A percentile compares a stretch with the other conserved stretches of the same genome.
phyloP scores from a whole-genome alignment of 1,140 invertebrate species.

The Lucilia cuprina region DNA sequence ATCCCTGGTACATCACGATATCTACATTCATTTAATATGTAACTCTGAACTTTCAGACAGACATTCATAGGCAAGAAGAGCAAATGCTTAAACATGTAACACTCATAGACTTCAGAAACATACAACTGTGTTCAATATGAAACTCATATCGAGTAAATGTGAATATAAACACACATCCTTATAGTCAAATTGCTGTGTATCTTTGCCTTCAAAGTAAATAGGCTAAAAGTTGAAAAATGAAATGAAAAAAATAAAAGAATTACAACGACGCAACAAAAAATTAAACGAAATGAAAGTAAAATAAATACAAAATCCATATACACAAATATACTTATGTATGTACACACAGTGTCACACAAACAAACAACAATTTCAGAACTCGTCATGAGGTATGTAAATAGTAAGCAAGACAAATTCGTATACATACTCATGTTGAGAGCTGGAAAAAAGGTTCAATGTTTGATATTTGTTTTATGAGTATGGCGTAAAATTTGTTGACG shows the following conservation, averaged over 20 bases:
- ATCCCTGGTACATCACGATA: not conserved
- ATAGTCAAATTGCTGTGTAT: not conserved
- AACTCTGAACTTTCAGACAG: not conserved
- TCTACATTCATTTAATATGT: not conserved
- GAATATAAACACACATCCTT: not conserved
- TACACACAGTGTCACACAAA: not conserved
- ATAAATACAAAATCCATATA: not conserved
- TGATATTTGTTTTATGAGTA: constrained; percentile 3
- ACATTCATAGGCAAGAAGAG: not conserved
- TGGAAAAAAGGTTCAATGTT: not conserved
- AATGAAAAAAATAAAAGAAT: not conserved
- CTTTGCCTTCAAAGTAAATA: not conserved
- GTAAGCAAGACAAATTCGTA: not conserved
- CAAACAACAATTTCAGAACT: not conserved
- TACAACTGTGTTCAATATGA: not conserved
- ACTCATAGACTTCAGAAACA: not conserved
- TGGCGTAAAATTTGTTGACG: constrained; percentile 6
- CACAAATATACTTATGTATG: not conserved
- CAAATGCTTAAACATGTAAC: not conserved
- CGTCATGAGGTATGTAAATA: not conserved
- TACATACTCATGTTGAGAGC: not conserved
- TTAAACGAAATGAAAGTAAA: constrained; percentile 4
- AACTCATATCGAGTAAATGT: not conserved
- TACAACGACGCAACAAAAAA: not conserved
- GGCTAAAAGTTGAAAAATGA: constrained; percentile 15